Conservation (phyloP, 2,888 invertebrate species). For the Alentia gelatinosa region DNA sequence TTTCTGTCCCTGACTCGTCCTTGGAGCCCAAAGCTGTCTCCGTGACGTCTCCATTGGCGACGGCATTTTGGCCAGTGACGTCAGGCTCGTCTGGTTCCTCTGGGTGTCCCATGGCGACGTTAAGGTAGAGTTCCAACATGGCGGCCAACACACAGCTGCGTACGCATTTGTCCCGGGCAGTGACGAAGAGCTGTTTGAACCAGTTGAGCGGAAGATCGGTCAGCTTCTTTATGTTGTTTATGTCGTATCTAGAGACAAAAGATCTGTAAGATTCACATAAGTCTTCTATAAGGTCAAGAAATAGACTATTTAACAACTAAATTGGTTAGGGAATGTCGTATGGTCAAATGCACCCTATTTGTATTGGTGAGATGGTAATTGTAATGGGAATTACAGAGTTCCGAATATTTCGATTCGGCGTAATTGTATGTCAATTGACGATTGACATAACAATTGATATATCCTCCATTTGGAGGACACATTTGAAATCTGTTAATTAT, state of each 20-base stretch:
- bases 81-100: slow-evolving; percentile 54
- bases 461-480: too few species aligned
- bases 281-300: too few species aligned
- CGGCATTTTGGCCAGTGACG: background rate
- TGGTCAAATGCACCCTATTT: too few species aligned
- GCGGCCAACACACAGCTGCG: slow-evolving; percentile 68
- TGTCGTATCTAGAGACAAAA: slow-evolving; percentile 35
- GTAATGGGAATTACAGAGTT: too few species aligned
- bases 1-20: slow-evolving; percentile 29
- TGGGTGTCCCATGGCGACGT: slow-evolving; percentile 54
- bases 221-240: slow-evolving; percentile 64
- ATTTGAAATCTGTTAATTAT: too few species aligned
- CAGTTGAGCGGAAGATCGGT: slow-evolving; percentile 71
- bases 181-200: slow-evolving; percentile 71
- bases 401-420: too few species aligned
- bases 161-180: slow-evolving; percentile 72
- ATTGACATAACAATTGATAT: too few species aligned
- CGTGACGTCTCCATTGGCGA: background rate
- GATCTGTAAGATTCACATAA: background rate
- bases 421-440: too few species aligned
- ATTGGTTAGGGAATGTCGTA: too few species aligned
- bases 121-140: slow-evolving; percentile 59
- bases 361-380: too few species aligned
- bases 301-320: too few species aligned
- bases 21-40: background rate